Conservation (phyloP, 1,140 invertebrate species). For the Heliconius himera region DNA sequence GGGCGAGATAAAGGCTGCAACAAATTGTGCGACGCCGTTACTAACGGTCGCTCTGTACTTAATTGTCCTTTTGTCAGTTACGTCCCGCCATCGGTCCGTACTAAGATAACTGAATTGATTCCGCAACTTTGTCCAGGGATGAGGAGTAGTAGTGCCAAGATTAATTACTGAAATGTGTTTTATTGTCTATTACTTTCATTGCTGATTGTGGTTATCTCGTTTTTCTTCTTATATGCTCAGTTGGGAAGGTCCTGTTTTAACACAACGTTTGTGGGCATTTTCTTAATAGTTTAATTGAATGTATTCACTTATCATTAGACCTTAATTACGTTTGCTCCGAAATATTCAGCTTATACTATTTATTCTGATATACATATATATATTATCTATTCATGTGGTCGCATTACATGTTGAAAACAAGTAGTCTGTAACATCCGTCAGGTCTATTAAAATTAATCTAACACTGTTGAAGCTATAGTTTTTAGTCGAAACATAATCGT, state of each 20-base stretch:
- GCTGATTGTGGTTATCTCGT: slow-evolving; percentile 4
- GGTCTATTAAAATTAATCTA: too few species aligned
- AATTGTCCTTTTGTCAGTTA: slow-evolving; percentile 78
- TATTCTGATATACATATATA: too few species aligned
- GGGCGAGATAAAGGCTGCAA: slow-evolving; percentile 77
- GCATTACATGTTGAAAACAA: too few species aligned
- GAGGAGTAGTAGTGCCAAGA: slow-evolving; percentile 16
- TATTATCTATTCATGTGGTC: too few species aligned
- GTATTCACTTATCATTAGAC: too few species aligned
- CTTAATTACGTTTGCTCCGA: too few species aligned
- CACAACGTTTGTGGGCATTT: too few species aligned
- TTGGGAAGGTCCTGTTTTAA: background rate
- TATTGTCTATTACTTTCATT: slow-evolving; percentile 29
- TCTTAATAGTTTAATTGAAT: too few species aligned
- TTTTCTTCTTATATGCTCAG: background rate
- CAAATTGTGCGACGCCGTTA: slow-evolving; percentile 76
- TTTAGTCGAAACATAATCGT: too few species aligned
- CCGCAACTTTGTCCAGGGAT: slow-evolving; percentile 39
- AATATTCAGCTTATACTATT: too few species aligned
- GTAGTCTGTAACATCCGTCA: too few species aligned
- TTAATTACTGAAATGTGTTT: slow-evolving; percentile 39
- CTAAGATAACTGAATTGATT: slow-evolving; percentile 64
- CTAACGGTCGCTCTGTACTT: slow-evolving; percentile 75
- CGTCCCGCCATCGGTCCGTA: slow-evolving; percentile 60
- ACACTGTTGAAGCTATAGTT: too few species aligned